These are phyloP conservation scores for Bothrops jararaca DNA, from an alignment of 2,113 vertebrate species.

Conservation along the genomic window DNA sequence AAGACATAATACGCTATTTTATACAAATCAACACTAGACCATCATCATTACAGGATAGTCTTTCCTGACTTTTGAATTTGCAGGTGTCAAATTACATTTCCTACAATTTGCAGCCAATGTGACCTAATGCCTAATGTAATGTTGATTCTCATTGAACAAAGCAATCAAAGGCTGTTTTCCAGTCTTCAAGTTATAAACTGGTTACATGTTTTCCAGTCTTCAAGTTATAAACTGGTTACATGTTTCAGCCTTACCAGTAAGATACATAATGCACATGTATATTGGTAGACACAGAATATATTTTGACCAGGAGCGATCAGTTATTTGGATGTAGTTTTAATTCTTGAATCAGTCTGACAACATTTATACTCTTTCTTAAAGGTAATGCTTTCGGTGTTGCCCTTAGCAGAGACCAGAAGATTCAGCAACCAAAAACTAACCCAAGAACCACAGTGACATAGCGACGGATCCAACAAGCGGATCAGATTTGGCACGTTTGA, in stretches of 20 bases:
- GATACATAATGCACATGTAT: not conserved
- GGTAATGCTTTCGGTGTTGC: not conserved
- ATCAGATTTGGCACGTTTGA: not conserved
- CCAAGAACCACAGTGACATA: not conserved
- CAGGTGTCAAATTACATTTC: not conserved
- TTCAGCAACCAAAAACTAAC: constrained; percentile 1
- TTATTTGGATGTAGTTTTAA: not conserved
- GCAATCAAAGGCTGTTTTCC: not conserved
- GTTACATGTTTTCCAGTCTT: not conserved
- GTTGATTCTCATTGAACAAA: not conserved
- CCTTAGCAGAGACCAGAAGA: not conserved
- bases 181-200: not conserved
- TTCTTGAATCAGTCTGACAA: not conserved
- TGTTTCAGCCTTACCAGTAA: not conserved
- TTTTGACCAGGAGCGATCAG: not conserved
- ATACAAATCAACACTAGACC: not conserved
- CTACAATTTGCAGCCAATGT: not conserved
- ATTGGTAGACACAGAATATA: not conserved
- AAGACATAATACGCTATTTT: not conserved
- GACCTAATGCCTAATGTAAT: not conserved
- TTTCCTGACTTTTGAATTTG: not conserved
- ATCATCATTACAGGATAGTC: not conserved
- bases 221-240: not conserved
- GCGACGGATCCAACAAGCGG: not conserved
- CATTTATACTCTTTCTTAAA: not conserved